Base-by-base conservation (phyloP, 2,113 vertebrate species). In the Turdus rufiventris region DNA sequence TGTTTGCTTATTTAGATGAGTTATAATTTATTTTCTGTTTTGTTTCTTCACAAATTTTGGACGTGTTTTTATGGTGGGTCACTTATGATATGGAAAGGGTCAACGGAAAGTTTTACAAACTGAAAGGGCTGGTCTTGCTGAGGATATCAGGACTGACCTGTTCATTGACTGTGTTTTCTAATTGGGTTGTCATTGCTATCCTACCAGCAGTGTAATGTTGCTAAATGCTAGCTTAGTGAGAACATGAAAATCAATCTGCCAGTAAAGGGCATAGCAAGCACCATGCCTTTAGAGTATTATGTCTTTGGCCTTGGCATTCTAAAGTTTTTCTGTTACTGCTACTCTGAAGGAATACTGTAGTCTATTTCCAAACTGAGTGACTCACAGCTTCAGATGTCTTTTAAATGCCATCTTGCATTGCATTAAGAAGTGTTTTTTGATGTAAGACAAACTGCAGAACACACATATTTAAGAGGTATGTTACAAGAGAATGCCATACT, bases 241-340 rank as follows among this genome's bases (percentile, higher is more conserved):
- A 98, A 98, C 95, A 96, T 81, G 91, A 97, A 98, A 98, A 98
- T 98, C 97, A 97, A 98, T 98, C 96, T 97, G 74, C 89, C 25
- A 62, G 94, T 91, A 97, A 98, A 97, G 95, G 98, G 94, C 96
- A 97, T 18, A 91, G 86, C 84, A 97, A 97, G 95, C 56, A 88
- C 65, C 53, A 51, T 94, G 91, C 87, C 96, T 92, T 62, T 72
- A 88, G 95, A 96, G 85, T 45, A 94, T 91, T 89, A 81, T 89
- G 70, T 76, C 63, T 94, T 96, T 88, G 93, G 95, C 92, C 94
- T 96, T 96, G 93, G 76, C 34, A 62, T 96, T 97, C 87, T 89
- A 91, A 92, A 96, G 47, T 13, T 71, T 88, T 93, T 93, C 80
- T 38, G 25, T 91, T 95, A 93, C 94, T 95, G 78, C 76, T 93